Conservation (phyloP, 2,113 vertebrate species). For the Thunnus maccoyii region DNA sequence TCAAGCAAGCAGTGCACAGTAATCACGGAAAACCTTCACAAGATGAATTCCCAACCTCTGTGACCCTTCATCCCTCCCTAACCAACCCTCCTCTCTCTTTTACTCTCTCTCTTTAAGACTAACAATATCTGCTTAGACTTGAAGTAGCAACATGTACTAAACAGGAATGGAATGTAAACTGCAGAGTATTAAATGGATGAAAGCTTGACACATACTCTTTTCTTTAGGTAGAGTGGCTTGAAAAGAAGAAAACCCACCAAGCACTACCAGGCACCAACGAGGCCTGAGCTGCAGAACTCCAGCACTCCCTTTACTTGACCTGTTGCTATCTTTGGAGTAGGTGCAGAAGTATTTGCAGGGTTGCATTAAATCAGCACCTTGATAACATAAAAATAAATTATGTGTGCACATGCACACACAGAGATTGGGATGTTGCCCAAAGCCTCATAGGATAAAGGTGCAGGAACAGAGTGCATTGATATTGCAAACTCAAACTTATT, state of each 20-base stretch:
- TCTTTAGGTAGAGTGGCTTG: slow-evolving; percentile 40
- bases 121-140: slow-evolving; percentile 70
- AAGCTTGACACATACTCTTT: slow-evolving; percentile 56
- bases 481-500: not conserved
- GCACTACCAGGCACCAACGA: slow-evolving; percentile 64
- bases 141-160: slow-evolving; percentile 47
- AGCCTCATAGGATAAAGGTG: not conserved
- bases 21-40: slow-evolving; percentile 28
- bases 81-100: slow-evolving; percentile 24
- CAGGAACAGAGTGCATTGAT: no score
- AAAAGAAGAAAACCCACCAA: slow-evolving; percentile 20
- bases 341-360: slow-evolving; percentile 9
- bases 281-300: slow-evolving; percentile 15
- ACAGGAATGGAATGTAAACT: slow-evolving; percentile 74
- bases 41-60: slow-evolving; percentile 57
- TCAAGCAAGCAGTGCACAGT: slow-evolving; percentile 7
- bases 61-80: slow-evolving; percentile 16
- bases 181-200: slow-evolving; percentile 64
- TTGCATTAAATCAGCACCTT: slow-evolving; percentile 26
- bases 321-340: slow-evolving; percentile 17
- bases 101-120: slow-evolving; percentile 12
- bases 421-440: not conserved
- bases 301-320: slow-evolving; percentile 38
- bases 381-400: slow-evolving; percentile 15
- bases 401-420: not conserved